phyloP scores from a whole-genome alignment of 2,113 vertebrate genomes.

The Lepidothrix coronata region DNA sequence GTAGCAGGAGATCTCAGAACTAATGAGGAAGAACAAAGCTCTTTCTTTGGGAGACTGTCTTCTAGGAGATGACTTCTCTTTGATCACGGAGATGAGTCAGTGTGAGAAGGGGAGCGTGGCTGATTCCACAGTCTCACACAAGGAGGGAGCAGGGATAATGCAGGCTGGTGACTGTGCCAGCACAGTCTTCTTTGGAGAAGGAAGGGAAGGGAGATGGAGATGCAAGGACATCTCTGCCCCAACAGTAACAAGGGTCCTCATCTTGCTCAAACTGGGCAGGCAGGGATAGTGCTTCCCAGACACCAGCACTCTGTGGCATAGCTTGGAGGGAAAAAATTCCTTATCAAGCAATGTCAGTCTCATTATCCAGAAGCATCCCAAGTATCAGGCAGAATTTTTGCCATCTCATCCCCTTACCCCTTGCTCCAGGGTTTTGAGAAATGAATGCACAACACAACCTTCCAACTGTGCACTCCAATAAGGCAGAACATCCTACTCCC shows the following conservation, averaged over 20 bases:
- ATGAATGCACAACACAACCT: accelerated
- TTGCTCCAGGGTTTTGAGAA: background rate
- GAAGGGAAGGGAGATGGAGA: background rate
- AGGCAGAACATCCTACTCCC: background rate
- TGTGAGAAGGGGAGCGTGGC: background rate
- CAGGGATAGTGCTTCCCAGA: background rate
- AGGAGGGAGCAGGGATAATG: background rate
- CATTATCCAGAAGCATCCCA: background rate
- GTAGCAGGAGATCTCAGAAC: background rate
- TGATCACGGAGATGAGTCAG: slow-evolving; percentile 22
- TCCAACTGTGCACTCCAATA: background rate
- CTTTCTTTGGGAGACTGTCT: background rate
- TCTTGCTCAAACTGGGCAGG: background rate
- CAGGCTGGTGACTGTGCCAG: background rate
- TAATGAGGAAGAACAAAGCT: slow-evolving; percentile 16
- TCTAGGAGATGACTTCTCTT: slow-evolving; percentile 15
- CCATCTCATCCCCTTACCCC: accelerated
- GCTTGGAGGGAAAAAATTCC: background rate
- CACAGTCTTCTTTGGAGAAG: background rate
- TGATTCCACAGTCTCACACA: background rate
- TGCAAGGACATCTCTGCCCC: background rate
- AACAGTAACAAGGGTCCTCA: background rate
- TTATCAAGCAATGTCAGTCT: background rate
- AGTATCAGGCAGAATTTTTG: accelerated
- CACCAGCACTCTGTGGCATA: accelerated